Base-by-base conservation (phyloP, 1,140 invertebrate genomes). In the Solenopsis invicta region DNA sequence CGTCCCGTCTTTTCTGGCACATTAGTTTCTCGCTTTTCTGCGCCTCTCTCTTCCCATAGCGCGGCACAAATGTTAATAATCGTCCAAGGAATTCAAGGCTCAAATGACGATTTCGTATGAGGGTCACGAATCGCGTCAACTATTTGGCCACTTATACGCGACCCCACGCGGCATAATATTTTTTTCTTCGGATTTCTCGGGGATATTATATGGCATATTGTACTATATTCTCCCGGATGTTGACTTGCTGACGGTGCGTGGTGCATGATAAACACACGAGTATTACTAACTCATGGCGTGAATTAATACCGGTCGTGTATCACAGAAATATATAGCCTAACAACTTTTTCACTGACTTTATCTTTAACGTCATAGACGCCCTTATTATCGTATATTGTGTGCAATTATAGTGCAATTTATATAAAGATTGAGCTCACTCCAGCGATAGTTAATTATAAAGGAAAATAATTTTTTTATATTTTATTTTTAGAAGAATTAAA, bases 1-100 rank as follows among this genome's bases (percentile, higher is more conserved):
- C 56, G 61, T 87, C 52, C 59, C 81, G 80, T 87, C 90, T 85
- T 88, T 88, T 87, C 78, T 74, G 29, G 52, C 72, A 84, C 86
- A 90, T 90, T 92, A 91, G 75, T 86, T 78, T 66, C 89, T 74
- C 34, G 67, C 37, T 75, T n/a, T n/a, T 61, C 41, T 69, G 34
- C 24, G 13, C 34, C 1, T 16, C n/a, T n/a, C 5, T 4, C n/a
- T 37, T 56, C 21, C 41, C 13, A 4, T 10, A 34, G 8, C 29
- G 34, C 74, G 37, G 29, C 61, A 62, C 78, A 66, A 71, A 62
- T 84, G 71, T 89, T 90, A 87, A 90, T 87, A 89, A 87, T 87
- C 48, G 72, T 56, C 37, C 16, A 8, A 52, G 24, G n/a, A 82
- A 81, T 87, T 64, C 56, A 62, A 67, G 34, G 18, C 48, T 77